A percentile compares a stretch with the other conserved stretches of the same genome.
These are phyloP conservation scores for Patella ulyssiponensis DNA, from an alignment of 2,888 invertebrate species.

Conservation along the genomic window DNA sequence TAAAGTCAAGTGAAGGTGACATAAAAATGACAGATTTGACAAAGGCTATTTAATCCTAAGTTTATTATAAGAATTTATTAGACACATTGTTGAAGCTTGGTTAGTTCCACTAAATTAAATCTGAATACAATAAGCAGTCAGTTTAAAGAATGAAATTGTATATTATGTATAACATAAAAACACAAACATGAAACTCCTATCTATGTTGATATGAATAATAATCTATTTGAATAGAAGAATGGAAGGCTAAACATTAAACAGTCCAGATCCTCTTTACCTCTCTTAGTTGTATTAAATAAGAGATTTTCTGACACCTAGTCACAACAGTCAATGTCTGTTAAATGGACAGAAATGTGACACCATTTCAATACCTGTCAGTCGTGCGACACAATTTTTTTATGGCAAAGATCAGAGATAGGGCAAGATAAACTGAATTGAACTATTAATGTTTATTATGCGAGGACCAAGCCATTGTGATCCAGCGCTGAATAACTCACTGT, in stretches of 20 bases:
- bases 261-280: too few relatives aligned
- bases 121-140: too few relatives aligned
- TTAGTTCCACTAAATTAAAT: too few relatives aligned
- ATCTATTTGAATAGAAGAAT: conserved; percentile 9
- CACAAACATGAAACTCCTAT: too few relatives aligned
- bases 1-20: too few relatives aligned
- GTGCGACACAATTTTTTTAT: not conserved
- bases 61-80: too few relatives aligned
- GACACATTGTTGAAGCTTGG: too few relatives aligned
- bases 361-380: not conserved
- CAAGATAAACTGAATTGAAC: not conserved
- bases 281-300: not conserved
- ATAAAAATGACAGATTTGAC: too few relatives aligned
- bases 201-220: too few relatives aligned
- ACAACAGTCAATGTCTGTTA: not conserved
- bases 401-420: not conserved
- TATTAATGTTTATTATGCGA: not conserved
- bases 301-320: not conserved
- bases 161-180: too few relatives aligned
- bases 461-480: not conserved
- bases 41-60: too few relatives aligned
- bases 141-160: too few relatives aligned
- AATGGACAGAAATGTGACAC: not conserved
- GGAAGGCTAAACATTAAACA: not conserved
- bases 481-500: not conserved